phyloP scores from a whole-genome alignment of 2,797 vertebrate genomes.

The Muscicapa comitata region DNA sequence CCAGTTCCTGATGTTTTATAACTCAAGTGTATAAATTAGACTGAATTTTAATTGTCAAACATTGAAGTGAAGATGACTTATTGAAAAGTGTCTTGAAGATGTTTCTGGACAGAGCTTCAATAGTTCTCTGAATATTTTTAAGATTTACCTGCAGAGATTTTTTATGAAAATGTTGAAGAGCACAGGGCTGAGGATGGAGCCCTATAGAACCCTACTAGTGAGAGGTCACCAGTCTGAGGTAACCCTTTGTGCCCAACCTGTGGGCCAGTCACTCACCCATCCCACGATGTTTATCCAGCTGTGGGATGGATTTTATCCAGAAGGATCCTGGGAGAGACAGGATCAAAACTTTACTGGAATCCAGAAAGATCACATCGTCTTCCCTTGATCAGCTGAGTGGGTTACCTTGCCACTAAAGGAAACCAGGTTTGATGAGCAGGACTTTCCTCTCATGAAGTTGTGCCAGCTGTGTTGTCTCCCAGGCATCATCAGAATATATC shows the following conservation, averaged over 20 bases:
- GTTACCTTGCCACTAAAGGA: background rate
- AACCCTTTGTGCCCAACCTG: background rate
- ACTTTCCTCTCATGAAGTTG: background rate
- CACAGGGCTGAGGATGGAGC: background rate
- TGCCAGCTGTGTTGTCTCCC: background rate
- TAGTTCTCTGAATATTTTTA: background rate
- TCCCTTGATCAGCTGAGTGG: background rate
- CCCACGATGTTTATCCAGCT: background rate
- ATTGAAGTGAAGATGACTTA: background rate
- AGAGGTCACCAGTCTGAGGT: background rate
- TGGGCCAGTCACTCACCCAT: background rate
- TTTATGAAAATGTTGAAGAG: background rate
- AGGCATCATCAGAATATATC: background rate
- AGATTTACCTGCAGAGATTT: background rate
- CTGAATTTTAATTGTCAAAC: constrained; percentile 19
- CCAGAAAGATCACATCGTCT: too few relatives aligned
- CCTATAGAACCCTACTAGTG: background rate
- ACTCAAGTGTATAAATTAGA: background rate
- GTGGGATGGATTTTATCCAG: background rate
- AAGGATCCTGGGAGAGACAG: background rate
- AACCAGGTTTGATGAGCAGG: background rate
- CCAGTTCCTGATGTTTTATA: background rate
- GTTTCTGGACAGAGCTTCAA: background rate
- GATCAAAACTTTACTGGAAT: background rate
- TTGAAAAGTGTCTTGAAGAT: background rate